Conservation (phyloP, 2,113 vertebrate species). For the Pantherophis guttatus region DNA sequence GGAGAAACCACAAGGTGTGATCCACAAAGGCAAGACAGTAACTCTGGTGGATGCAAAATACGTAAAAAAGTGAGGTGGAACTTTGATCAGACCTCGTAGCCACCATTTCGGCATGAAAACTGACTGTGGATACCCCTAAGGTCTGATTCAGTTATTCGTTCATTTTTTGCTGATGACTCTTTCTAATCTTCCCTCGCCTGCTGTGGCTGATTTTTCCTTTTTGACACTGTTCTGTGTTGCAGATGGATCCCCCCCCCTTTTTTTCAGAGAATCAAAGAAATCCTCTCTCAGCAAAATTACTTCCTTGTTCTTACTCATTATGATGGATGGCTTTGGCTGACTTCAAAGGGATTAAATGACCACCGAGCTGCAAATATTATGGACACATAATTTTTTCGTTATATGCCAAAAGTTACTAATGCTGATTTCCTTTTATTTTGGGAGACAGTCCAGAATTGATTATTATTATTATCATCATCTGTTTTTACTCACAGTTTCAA, state of each 20-base stretch:
- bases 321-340: neutral
- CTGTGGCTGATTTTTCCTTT: conserved; percentile 44
- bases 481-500: neutral
- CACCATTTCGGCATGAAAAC: neutral
- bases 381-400: neutral
- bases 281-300: conserved; percentile 16
- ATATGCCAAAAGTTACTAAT: neutral
- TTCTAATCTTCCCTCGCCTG: conserved; percentile 34
- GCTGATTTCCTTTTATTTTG: neutral
- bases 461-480: neutral
- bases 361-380: neutral
- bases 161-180: conserved; percentile 45
- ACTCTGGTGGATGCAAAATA: neutral
- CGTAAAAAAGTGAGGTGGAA: neutral
- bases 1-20: neutral
- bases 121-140: neutral
- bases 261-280: neutral
- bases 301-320: neutral
- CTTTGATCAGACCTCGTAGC: neutral
- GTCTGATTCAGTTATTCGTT: conserved; percentile 57
- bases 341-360: conserved; percentile 23
- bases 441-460: neutral
- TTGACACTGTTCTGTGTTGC: conserved; percentile 28
- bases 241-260: neutral
- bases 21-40: neutral